Base-by-base conservation (phyloP, 2,113 vertebrate species). In the Tachuris rubrigastra region DNA sequence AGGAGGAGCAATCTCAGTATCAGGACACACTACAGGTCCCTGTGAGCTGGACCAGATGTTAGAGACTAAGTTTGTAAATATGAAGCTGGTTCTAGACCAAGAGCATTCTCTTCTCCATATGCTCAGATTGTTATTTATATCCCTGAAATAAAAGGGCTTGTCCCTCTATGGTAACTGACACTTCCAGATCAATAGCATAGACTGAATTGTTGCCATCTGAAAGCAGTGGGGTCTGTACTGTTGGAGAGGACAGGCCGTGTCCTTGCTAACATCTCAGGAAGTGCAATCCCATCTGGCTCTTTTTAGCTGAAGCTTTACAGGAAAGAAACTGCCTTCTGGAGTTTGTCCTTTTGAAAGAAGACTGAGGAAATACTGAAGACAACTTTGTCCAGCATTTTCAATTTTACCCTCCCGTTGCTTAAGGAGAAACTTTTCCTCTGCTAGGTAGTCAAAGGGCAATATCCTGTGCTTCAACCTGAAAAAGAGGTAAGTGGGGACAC, bases 181-280 rank as follows among this genome's bases (percentile, higher is more conserved):
- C 90, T 91, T 96, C 55, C 49, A 93, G 89, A 96, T 96, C 93
- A 95, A 93, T 90, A 94, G 77, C 68, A 79, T 49, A 79, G 93
- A 25, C 49, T 73, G 82, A 85, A 69, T 71, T 58, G 73, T 15
- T 89, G 46, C 53, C 0, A 0, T 41, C 41, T 91, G 87, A 82
- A 85, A 87, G 91, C 78, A 77, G 71, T 9, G 56, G 53, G 58
- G 67, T 24, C 75, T 69, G 16, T 84, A 63, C 33, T 78, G 46
- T 4, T 62, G 60, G 35, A 90, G 35, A 95, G 83, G 65, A 92
- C 83, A 59, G 76, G 56, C 42, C 39, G 20, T 58, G 90, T 90
- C 94, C 94, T 97, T 96, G 94, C 80, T 97, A 91, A 73, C 87
- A 87, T 89, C 81, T 91, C 85, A 55, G 93, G 80, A 97, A 93